Base-by-base conservation (phyloP, 2,888 invertebrate species). In the Rhingia campestris region DNA sequence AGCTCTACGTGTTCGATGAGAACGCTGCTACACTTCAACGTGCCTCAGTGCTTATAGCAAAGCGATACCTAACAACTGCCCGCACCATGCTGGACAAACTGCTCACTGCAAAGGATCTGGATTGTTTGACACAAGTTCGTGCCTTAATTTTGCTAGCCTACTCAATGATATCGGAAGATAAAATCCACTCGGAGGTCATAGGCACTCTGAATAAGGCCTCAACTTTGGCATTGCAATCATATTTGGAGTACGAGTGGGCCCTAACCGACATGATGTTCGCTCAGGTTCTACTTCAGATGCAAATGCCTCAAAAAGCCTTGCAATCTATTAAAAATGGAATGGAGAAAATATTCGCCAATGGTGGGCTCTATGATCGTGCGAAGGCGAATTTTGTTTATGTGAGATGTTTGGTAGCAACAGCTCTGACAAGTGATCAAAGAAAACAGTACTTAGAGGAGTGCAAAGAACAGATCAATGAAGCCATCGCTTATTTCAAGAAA, bases 181-280 rank as follows among this genome's bases (percentile, higher is more conserved):
- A 89, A 9, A 93, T 93, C 67, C 92, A 94, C 4, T 93, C 94
- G 84, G 92, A 93, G 88, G 93, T 93, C 63, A 91, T 93, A 63
- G 92, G 93, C 87, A 93, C 93, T 74, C 92, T 95, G 58, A 94
- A 95, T 87, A 93, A 94, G 86, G 96, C 96, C 4, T 92, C 97
- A n/a, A 94, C 95, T 14, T 91, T 95, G 76, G 95, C 96, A 0
- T 93, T 94, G 85, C 93, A 94, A 47, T 95, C 96, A 87, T 95
- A 96, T 89, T 92, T 97, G 87, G 95, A 96, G 86, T 96, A 96
- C 89, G 93, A 96, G 86, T 94, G 94, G 54, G 95, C 96, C 0
- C 90, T 96, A 35, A 94, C 95, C 4, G 95, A 95, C 88, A 94
- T 97, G 92, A 95, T 97, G 88, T 93, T 97, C 59, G 97, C 97